Base-by-base conservation (phyloP, 2,797 vertebrate genomes). In the Hozukius guyotensis region DNA sequence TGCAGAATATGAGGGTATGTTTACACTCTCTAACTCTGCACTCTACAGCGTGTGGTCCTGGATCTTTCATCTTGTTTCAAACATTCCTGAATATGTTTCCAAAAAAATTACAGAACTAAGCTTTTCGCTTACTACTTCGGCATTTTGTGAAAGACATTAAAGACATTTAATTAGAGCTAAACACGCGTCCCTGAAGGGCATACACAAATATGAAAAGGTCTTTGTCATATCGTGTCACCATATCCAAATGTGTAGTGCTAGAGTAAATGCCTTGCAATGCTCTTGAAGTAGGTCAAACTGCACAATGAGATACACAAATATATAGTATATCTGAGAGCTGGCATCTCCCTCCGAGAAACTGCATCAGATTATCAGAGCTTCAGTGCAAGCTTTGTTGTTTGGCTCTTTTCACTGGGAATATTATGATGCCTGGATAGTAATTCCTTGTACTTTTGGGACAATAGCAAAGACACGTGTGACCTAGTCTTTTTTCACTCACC, bases 281-380 rank as follows among this genome's bases (percentile, higher is more conserved):
- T 78, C 52, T 57, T 70, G 34, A 78, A 78, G 24, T 76, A 36
- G 70, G 60, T 77, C 74, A 71, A 56, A 75, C 34, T 24, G 16
- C 42, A 69, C 46, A 24, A 46, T 24, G 20, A 69, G 29, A 68
- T n/a, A 25, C 22, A 25, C 16, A 72, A 53, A 70, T 53, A 27
- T 65, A 18, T 18, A 38, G 13, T 34, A 22, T 69, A 36, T 75
- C 12, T n/a, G 38, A 73, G 24, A 6, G 10, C 55, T 70, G 49
- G 29, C 32, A 14, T 24, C 29, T 55, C 24, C 11, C 13, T n/a
- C 25, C 36, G 29, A 61, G 12, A 64, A 63, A 42, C 66, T 34
- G 13, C 14, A 66, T 31, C 49, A 18, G 32, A 75, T 34, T 14
- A 24, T 69, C 38, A 49, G 18, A 55, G 7, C 36, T 72, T 5